Evolutionary conservation across 2,113 vertebrate species (phyloP), one percentile per base, ranked within the genome.

Genomic region (Perccottus glenii): DNA sequence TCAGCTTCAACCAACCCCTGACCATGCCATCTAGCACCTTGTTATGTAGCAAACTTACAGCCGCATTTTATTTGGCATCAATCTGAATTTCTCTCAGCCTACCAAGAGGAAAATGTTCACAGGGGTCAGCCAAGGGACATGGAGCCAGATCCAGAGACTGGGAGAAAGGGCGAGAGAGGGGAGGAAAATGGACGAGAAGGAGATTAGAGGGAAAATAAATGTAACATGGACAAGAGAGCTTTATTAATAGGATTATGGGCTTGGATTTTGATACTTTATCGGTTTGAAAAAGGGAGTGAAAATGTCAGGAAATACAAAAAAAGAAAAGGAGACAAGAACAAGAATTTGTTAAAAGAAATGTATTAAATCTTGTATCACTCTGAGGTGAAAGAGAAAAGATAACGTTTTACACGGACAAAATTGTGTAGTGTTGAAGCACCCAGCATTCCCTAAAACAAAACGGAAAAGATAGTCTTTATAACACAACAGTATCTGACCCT

Each of bases 171-270:
- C 33, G 87, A 69, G 64, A 74, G 76, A 78, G 69, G 60, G 77
- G 80, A 76, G 77, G 81, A 85, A 87, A 80, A 85, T 84, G 81
- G 78, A 83, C 71, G 65, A 86, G 84, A 91, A 80, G 92, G 84
- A 94, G 89, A 95, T 95, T 95, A 94, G 80, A 86, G 91, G 82
- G 88, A 86, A 94, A 96, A 95, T 94, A 93, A 91, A 94, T 95
- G 93, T 91, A 92, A 92, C 93, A 94, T 63, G 90, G 91, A 93
- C 93, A 94, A 94, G 91, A 89, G 92, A 89, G 92, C 92, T 93
- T 87, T 91, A 95, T 93, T 94, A 95, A 96, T 94, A 94, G 92
- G 93, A 97, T 96, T 96, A 96, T 83, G 89, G 92, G 93, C 93
- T 94, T 85, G 85, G 81, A 88, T 91, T 92, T 90, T 70, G 84